Percentiles rank a stretch among this genome's conserved stretches.
Evolutionary conservation across 2,113 vertebrate genomes (phyloP).

Genomic region (Caloenas nicobarica): DNA sequence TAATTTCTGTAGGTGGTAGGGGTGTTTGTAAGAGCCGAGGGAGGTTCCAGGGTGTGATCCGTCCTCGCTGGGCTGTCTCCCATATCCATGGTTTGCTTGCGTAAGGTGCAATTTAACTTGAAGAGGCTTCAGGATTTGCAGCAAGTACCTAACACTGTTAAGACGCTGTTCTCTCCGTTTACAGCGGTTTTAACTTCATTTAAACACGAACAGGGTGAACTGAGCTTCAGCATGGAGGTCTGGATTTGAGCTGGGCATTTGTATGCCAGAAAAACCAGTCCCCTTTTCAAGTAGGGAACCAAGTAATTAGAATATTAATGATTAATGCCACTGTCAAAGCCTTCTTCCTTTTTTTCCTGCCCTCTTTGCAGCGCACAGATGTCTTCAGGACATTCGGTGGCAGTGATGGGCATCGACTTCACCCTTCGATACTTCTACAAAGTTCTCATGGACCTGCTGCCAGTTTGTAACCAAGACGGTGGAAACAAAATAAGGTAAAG

Average conservation of each 20-base stretch:
- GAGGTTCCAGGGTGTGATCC: no score
- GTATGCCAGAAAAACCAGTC: background rate
- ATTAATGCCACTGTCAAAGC: background rate
- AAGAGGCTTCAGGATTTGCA: background rate
- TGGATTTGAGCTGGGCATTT: background rate
- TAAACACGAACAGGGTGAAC: background rate
- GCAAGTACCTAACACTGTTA: background rate
- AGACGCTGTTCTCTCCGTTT: fast-evolving
- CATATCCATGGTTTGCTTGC: background rate
- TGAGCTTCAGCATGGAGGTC: background rate
- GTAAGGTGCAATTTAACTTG: background rate
- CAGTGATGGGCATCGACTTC: slow-evolving; percentile 98
- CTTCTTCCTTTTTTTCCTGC: background rate
- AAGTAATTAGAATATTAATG: background rate
- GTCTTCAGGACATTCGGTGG: slow-evolving; percentile 89
- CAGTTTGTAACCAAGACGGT: slow-evolving; percentile 95
- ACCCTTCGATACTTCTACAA: slow-evolving; percentile 98
- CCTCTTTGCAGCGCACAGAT: slow-evolving; percentile 78
- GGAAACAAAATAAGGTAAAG: slow-evolving; percentile 95
- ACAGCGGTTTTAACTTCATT: background rate
- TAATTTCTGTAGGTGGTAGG: background rate
- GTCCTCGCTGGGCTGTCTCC: background rate
- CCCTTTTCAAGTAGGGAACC: background rate
- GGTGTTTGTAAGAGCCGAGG: background rate
- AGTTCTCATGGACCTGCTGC: slow-evolving; percentile 93